Conservation (phyloP, 2,113 vertebrate species). For the Spea multiplicata region DNA sequence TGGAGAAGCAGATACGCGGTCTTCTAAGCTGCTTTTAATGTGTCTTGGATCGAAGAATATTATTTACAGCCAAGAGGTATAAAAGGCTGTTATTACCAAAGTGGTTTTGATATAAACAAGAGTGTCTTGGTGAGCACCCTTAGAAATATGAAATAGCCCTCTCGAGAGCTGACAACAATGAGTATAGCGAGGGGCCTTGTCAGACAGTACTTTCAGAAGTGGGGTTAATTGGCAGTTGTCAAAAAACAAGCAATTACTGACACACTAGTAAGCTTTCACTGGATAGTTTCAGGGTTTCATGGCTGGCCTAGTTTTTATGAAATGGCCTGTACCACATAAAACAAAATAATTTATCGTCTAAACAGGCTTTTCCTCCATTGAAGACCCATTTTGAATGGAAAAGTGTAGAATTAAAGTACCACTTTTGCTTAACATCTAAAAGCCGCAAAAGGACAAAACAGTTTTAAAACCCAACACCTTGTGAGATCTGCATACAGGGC, state of each 20-base stretch:
- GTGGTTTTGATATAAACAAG: slow-evolving; percentile 46
- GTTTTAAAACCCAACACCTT: slow-evolving; percentile 1
- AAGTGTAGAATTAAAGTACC: slow-evolving; percentile 10
- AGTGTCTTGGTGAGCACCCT: slow-evolving; percentile 31
- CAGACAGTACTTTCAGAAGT: slow-evolving; percentile 38
- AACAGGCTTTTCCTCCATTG: background rate
- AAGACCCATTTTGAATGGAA: slow-evolving; percentile 10
- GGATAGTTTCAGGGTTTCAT: slow-evolving; percentile 31
- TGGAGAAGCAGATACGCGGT: background rate
- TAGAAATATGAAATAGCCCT: slow-evolving; percentile 26
- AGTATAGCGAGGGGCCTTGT: slow-evolving; percentile 14
- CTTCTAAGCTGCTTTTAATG: slow-evolving; percentile 28
- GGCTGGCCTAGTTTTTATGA: slow-evolving; percentile 30
- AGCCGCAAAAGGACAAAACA: background rate
- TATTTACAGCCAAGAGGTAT: slow-evolving; percentile 41
- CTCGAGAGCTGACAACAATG: slow-evolving; percentile 9
- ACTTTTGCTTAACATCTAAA: background rate
- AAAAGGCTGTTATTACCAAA: slow-evolving; percentile 45
- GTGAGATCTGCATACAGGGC: slow-evolving; percentile 2
- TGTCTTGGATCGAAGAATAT: slow-evolving; percentile 18
- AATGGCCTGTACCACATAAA: slow-evolving; percentile 19
- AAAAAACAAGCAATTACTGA: slow-evolving; percentile 47
- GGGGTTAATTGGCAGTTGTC: slow-evolving; percentile 47
- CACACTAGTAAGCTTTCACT: slow-evolving; percentile 21
- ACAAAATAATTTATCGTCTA: slow-evolving; percentile 24